Conservation (phyloP, 1,140 invertebrate species). For the Ylistrum balloti region DNA sequence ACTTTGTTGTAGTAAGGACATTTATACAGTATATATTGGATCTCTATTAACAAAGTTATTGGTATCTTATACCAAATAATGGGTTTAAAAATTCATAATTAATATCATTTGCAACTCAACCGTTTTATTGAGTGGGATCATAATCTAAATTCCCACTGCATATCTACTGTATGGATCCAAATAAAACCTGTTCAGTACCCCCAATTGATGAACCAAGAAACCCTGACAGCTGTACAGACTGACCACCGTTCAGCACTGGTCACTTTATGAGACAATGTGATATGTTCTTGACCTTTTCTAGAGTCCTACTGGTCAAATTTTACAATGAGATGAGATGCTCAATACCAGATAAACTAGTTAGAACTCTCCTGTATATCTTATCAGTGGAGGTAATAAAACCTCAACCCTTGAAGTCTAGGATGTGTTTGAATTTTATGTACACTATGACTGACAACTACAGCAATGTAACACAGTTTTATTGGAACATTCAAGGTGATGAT, state of each 20-base stretch:
- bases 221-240: not conserved
- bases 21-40: too few relatives aligned
- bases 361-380: slow-evolving; percentile 34
- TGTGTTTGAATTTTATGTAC: slow-evolving; percentile 1
- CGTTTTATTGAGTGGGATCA: too few relatives aligned
- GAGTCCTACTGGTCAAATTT: slow-evolving; percentile 33
- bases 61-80: too few relatives aligned
- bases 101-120: too few relatives aligned
- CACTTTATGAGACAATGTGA: not conserved
- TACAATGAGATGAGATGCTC: not conserved
- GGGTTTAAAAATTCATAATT: too few relatives aligned
- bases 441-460: not conserved
- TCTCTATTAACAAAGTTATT: too few relatives aligned
- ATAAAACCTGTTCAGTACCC: not conserved
- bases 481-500: not conserved
- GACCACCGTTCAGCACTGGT: not conserved
- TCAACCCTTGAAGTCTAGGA: not conserved
- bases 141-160: too few relatives aligned
- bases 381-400: slow-evolving; percentile 29
- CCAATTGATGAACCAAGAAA: not conserved
- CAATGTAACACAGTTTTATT: slow-evolving; percentile 4
- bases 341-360: not conserved
- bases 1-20: too few relatives aligned
- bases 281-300: slow-evolving; percentile 17
- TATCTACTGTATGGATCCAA: too few relatives aligned